A percentile compares a stretch with the other conserved stretches of the same genome.
These are phyloP conservation scores for Ceuthmochares aereus DNA, from an alignment of 2,113 vertebrate genomes.

Conservation along the genomic window DNA sequence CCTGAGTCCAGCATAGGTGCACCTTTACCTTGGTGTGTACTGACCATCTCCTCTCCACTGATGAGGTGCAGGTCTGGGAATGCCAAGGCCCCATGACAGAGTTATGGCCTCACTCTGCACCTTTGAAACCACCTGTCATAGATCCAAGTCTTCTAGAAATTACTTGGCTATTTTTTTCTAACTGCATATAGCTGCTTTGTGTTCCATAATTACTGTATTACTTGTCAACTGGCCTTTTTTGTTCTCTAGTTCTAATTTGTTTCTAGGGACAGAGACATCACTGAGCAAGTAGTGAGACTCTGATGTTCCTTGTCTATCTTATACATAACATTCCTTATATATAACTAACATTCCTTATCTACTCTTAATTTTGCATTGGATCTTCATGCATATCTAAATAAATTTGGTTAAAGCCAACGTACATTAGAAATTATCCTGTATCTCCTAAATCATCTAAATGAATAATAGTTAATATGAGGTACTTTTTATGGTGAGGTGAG, in stretches of 20 bases:
- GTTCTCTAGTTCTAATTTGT: neutral
- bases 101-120: neutral
- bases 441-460: neutral
- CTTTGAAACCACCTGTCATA: neutral
- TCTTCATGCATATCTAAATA: neutral
- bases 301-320: neutral
- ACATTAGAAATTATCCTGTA: neutral
- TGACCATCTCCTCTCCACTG: too few relatives aligned
- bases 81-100: accelerated
- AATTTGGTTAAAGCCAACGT: neutral
- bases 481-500: neutral
- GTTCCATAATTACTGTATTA: neutral
- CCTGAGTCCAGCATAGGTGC: neutral
- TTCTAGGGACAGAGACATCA: neutral
- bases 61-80: too few relatives aligned
- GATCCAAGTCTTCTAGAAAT: neutral
- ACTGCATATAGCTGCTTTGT: neutral
- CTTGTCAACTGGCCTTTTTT: neutral
- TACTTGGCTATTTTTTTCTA: neutral
- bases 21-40: neutral
- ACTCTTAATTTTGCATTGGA: neutral
- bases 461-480: neutral
- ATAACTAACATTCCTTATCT: neutral
- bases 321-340: too few relatives aligned
- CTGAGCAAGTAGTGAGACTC: neutral